Base-by-base conservation (phyloP, 2,888 invertebrate genomes). In the Diloba caeruleocephala region DNA sequence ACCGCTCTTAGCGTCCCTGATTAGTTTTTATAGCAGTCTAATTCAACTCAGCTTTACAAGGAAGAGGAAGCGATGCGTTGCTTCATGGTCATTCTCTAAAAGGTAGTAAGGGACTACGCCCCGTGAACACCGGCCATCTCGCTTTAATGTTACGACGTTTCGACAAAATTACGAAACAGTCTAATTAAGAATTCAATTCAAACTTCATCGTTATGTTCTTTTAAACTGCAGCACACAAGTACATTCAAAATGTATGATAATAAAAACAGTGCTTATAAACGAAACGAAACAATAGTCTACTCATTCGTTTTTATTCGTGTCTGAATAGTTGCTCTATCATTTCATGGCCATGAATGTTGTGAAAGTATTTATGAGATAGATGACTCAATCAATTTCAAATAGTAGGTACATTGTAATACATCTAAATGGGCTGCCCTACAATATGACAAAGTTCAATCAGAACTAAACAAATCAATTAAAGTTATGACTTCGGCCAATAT, bases 11-110 rank as follows among this genome's bases (percentile, higher is more conserved):
- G 79, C 67, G 74, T 74, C 71, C 68, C 78, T 87, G 84, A 90
- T 88, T 88, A 83, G 82, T 85, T 89, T 88, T 88, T 86, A 84
- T 83, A 77, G 76, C 60, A 76, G 70, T 72, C 73, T 69, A 70
- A 81, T 80, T 81, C 61, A 64, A 74, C 42, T 62, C 54, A 68
- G 78, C 74, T 78, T 78, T 72, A 52, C 55, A 71, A 74, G 65
- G 72, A 73, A 61, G 63, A 59, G 68, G 64, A 67, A 78, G 75
- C 63, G 68, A 64, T 68, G 71, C 66, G 58, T 60, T 62, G 67
- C 64, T 64, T 54, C 43, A 56, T 45, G 58, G 44, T 51, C 56
- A 42, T 46, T 39, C 67, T 44, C 65, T 63, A 59, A 66, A 41
- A 46, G 64, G 63, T 50, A 63, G 58, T 72, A 64, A 69, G 71